Percentiles rank a stretch among this genome's conserved stretches.
These are phyloP conservation scores for Entomobrya proxima DNA, from an alignment of 2,888 invertebrate species.

Conservation along the genomic window DNA sequence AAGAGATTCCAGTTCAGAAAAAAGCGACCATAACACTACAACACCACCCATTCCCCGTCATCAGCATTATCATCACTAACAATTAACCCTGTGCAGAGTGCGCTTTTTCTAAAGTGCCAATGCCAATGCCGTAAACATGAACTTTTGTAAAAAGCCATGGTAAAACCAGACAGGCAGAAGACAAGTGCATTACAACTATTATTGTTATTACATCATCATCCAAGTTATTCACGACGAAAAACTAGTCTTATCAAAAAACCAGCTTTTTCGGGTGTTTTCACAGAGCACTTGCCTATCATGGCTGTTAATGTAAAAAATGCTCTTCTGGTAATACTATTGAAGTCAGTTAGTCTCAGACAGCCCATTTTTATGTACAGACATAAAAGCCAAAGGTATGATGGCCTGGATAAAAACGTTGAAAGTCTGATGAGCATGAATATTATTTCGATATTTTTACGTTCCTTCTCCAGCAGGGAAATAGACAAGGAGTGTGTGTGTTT, in stretches of 20 bases:
- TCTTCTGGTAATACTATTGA: too few relatives aligned
- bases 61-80: background rate
- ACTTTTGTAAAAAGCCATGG: background rate
- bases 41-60: constrained; percentile 10
- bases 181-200: background rate
- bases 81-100: background rate
- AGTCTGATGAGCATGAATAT: too few relatives aligned
- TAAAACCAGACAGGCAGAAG: background rate
- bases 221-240: background rate
- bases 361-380: too few relatives aligned
- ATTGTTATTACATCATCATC: background rate
- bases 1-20: background rate
- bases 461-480: too few relatives aligned
- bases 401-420: too few relatives aligned
- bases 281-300: background rate
- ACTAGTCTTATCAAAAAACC: constrained; percentile 12
- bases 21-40: background rate
- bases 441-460: too few relatives aligned
- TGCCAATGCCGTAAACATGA: too few relatives aligned
- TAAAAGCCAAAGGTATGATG: background rate
- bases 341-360: too few relatives aligned
- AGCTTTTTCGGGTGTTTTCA: constrained; percentile 8
- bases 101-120: background rate
- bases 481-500: background rate
- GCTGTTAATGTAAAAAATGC: too few relatives aligned